A percentile compares a stretch with the other conserved stretches of the same genome.
Conservation (phyloP, 2,113 vertebrate genomes). For the Nyctereutes procyonoides region DNA sequence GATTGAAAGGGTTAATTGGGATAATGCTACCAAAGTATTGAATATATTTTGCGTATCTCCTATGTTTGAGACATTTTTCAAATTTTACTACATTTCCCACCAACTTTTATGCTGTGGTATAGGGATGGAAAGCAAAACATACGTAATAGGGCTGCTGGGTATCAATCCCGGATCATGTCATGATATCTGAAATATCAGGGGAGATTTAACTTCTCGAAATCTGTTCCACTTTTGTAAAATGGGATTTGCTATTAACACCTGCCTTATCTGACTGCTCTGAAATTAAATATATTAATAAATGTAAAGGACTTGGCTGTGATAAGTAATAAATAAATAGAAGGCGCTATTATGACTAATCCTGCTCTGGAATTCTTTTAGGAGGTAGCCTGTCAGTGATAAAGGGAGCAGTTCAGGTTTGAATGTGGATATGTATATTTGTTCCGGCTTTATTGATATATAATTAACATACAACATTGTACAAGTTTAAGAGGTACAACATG, state of each 20-base stretch:
- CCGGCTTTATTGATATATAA: background rate
- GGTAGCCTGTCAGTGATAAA: background rate
- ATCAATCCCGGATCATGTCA: background rate
- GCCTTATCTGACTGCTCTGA: background rate
- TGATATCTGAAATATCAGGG: background rate
- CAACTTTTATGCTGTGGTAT: background rate
- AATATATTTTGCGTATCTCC: background rate
- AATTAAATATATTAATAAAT: constrained; percentile 20
- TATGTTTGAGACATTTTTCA: background rate
- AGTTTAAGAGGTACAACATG: background rate
- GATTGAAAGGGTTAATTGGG: background rate
- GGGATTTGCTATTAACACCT: background rate
- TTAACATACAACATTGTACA: background rate
- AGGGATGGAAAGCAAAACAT: background rate
- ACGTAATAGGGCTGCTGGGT: background rate
- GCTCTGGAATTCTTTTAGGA: constrained; percentile 28
- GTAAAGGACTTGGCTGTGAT: background rate
- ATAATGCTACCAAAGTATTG: background rate
- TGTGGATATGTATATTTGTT: constrained; percentile 21
- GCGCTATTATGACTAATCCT: background rate
- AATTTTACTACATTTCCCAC: background rate
- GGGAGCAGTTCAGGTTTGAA: background rate
- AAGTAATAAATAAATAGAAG: background rate
- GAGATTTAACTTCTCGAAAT: background rate
- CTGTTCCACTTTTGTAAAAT: constrained; percentile 22